Percentiles rank a stretch among this genome's conserved stretches.
Evolutionary conservation across 1,140 invertebrate species (phyloP).

Genomic region (Samia ricini): DNA sequence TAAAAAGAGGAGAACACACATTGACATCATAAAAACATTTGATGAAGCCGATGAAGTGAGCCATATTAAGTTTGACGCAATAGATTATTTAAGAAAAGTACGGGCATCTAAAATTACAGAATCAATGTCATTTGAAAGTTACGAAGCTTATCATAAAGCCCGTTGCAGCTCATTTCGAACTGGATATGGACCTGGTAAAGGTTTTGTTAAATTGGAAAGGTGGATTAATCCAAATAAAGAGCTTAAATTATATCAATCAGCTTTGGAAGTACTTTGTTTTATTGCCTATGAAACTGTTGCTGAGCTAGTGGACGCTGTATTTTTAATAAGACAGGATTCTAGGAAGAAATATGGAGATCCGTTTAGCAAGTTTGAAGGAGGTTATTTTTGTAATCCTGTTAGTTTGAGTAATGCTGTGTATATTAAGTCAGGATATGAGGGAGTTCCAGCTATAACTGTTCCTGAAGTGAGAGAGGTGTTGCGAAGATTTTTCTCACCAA

Average conservation of each 20-base stretch:
- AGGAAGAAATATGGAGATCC: constrained; percentile 78
- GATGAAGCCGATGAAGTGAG: constrained; percentile 79
- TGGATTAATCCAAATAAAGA: constrained; percentile 77
- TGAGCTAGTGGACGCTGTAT: constrained; percentile 83
- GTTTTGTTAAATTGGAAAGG: constrained; percentile 67
- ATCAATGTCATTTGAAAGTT: constrained; percentile 76
- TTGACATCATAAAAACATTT: constrained; percentile 75
- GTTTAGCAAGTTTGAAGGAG: constrained; percentile 74
- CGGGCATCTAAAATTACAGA: constrained; percentile 76
- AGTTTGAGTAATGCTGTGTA: constrained; percentile 75
- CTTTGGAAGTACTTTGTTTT: constrained; percentile 82
- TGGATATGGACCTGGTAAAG: constrained; percentile 44
- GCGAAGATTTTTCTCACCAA: constrained; percentile 70
- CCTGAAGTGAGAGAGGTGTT: constrained; percentile 78
- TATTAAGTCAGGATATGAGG: constrained; percentile 75
- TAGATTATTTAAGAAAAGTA: constrained; percentile 73
- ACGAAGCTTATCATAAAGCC: constrained; percentile 76
- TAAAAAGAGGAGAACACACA: constrained; percentile 58
- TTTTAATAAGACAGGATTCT: constrained; percentile 81
- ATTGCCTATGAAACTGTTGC: constrained; percentile 86
- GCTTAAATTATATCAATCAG: constrained; percentile 63
- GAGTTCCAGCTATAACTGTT: constrained; percentile 75
- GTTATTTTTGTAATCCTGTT: constrained; percentile 73
- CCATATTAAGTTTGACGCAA: constrained; percentile 74
- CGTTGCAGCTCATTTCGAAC: constrained; percentile 68